phyloP scores from a whole-genome alignment of 2,888 invertebrate genomes.

The Cosmopolites sordidus region DNA sequence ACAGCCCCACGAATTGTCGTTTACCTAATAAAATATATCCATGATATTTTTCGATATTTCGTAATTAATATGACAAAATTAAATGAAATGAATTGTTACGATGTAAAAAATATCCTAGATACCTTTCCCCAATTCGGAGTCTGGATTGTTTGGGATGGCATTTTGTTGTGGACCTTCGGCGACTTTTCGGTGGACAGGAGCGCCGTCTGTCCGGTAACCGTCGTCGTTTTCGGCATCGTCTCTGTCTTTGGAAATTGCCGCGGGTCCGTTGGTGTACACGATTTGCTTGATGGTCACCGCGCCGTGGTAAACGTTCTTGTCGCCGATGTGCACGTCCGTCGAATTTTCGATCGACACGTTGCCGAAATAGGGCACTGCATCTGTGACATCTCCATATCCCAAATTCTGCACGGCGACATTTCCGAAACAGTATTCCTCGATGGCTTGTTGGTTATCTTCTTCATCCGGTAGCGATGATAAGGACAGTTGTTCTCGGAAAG shows the following conservation, averaged over 20 bases:
- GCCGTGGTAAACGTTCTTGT: slow-evolving; percentile 71
- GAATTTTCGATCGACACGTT: slow-evolving; percentile 65
- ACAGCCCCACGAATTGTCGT: too few species aligned
- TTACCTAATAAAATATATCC: too few species aligned
- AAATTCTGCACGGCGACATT: not conserved
- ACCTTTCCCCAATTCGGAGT: too few species aligned
- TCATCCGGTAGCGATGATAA: not conserved
- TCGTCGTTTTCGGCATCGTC: too few species aligned
- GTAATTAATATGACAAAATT: too few species aligned
- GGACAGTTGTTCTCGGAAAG: not conserved
- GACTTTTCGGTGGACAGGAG: too few species aligned
- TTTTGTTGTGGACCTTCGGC: too few species aligned
- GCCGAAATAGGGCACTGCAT: slow-evolving; percentile 40
- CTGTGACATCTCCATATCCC: not conserved
- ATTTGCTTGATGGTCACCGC: slow-evolving; percentile 77
- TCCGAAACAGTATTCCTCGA: not conserved
- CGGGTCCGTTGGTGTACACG: slow-evolving; percentile 48
- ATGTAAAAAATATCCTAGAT: too few species aligned
- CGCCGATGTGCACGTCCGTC: slow-evolving; percentile 69
- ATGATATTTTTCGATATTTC: too few species aligned
- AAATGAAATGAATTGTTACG: too few species aligned
- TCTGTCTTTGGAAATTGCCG: not conserved
- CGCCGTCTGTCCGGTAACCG: too few species aligned
- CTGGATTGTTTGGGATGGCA: too few species aligned
- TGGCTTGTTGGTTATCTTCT: not conserved